Base-by-base conservation (phyloP, 2,113 vertebrate genomes). In the Genyomyrus donnyi region DNA sequence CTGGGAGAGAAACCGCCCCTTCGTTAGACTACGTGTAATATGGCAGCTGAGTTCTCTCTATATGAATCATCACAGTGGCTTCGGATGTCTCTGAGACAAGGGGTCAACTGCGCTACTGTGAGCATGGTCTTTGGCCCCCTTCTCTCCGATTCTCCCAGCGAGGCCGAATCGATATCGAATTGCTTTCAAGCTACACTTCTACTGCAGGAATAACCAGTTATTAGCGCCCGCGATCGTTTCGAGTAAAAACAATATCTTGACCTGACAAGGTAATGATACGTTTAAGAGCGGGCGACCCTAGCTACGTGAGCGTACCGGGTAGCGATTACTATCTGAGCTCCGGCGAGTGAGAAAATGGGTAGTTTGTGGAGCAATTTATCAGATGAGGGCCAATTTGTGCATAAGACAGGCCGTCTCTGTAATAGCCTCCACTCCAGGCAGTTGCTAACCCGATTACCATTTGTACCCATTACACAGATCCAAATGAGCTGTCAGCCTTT, bases 381-480 rank as follows among this genome's bases (percentile, higher is more conserved):
- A 50, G 45, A 80, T 74, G 46, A 46, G 70, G 62, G 48, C 62
- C 88, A 74, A 31, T 89, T 74, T 89, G 46, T 58, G 31, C 24
- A 24, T 74, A 74, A 89, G 62, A 77, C 45, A 21, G 45, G 11
- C n/a, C 58, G 27, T 52, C 70, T 89, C 66, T 24, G 27, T 80
- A 80, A 89, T 39, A 46, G 66, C 88, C 70, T 89, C 19, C 27
- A 50, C 66, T 80, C 48, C 66, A 80, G 46, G 27, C 46, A 89
- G 70, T 42, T 39, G 50, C 50, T 83, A 84, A 84, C 50, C 50
- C 35, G 74, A 53, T 80, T 87, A 53, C 85, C 50, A 87, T 87
- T 87, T 87, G 85, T 87, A 87, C 70, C 88, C 31, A 49, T 84
- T 50, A 89, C 62, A 49, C 10, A 89, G 42, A 89, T 21, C 27